phyloP scores from a whole-genome alignment of 2,888 invertebrate species.

The Agapostemon virescens region DNA sequence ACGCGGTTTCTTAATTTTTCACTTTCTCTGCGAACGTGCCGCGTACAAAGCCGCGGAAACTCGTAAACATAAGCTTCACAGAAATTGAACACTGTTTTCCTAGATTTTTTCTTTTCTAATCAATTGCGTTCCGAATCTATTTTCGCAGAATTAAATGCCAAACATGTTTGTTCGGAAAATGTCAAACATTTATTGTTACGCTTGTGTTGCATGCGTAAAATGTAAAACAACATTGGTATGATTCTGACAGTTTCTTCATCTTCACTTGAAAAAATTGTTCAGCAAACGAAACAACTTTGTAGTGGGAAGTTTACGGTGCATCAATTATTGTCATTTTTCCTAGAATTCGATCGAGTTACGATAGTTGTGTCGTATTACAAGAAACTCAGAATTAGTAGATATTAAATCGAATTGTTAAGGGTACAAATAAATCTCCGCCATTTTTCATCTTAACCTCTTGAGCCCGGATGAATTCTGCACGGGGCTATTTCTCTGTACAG shows the following conservation, averaged over 20 bases:
- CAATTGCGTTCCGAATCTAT: neutral
- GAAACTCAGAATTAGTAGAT: too few species aligned
- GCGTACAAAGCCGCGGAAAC: slow-evolving; percentile 28
- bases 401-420: too few species aligned
- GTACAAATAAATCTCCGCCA: too few species aligned
- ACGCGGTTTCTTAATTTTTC: slow-evolving; percentile 73
- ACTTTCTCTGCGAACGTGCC: slow-evolving; percentile 45
- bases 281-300: neutral
- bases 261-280: fast-evolving
- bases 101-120: neutral
- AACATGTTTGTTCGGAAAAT: neutral
- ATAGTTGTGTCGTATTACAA: too few species aligned
- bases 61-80: slow-evolving; percentile 51
- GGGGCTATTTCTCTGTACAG: too few species aligned
- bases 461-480: too few species aligned
- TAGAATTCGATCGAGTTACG: too few species aligned
- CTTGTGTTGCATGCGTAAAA: neutral
- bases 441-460: too few species aligned
- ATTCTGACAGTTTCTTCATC: too few species aligned
- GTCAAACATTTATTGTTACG: neutral
- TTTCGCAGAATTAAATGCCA: neutral
- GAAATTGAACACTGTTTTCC: slow-evolving; percentile 47
- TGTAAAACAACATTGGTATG: neutral
- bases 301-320: neutral
- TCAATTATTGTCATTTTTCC: too few species aligned